A percentile compares a stretch with the other conserved stretches of the same genome.
Evolutionary conservation across 2,797 vertebrate species (phyloP).

Genomic region (Emydoidea blandingii): DNA sequence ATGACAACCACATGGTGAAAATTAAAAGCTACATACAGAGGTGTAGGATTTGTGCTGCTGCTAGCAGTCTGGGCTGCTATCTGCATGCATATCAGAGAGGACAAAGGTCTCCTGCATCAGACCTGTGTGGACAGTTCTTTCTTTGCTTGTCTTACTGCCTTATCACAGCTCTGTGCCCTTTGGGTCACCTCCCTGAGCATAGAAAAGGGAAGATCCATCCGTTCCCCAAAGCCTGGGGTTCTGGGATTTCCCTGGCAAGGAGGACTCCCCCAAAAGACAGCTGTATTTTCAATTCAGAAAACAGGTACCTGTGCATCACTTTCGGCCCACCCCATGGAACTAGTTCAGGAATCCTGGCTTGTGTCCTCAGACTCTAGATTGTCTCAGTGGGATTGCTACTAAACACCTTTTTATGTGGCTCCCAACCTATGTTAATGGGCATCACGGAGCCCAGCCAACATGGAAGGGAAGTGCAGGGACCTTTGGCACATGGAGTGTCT

Average conservation of each 20-base stretch:
- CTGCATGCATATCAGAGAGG: background rate
- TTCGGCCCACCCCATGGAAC: background rate
- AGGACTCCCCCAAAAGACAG: background rate
- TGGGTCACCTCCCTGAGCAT: background rate
- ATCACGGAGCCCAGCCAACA: background rate
- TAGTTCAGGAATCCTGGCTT: background rate
- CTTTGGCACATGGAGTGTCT: background rate
- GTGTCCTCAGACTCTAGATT: background rate
- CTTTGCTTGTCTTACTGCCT: background rate
- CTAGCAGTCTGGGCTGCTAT: background rate
- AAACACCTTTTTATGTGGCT: background rate
- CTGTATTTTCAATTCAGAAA: background rate
- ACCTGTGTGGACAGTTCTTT: background rate
- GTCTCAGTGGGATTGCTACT: background rate
- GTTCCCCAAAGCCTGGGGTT: background rate
- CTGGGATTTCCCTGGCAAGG: background rate
- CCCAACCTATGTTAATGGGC: background rate
- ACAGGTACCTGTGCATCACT: background rate
- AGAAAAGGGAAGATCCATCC: background rate
- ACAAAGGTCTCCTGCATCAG: background rate
- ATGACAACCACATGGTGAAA: background rate
- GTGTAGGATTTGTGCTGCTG: background rate
- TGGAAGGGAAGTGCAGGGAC: background rate
- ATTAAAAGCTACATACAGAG: background rate
- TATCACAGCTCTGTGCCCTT: background rate